phyloP scores from a whole-genome alignment of 2,113 vertebrate genomes.

The Motacilla tschutschensis region DNA sequence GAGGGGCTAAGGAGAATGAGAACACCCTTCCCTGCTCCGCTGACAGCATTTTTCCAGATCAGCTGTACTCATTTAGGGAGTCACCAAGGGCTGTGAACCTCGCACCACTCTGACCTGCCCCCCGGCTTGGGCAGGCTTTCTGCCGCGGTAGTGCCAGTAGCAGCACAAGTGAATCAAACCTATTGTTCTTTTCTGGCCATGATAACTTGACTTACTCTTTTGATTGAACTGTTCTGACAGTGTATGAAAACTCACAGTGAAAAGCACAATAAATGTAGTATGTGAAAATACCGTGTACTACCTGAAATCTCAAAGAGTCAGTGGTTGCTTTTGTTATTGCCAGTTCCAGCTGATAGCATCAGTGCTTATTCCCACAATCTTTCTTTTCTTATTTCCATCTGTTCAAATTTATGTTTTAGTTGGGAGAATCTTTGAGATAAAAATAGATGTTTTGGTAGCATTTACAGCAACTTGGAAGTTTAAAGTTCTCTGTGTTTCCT shows the following conservation, averaged over 20 bases:
- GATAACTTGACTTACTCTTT: conserved; percentile 50
- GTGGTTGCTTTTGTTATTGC: background rate
- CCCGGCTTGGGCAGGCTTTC: background rate
- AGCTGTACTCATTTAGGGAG: conserved; percentile 27
- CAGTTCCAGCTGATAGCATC: background rate
- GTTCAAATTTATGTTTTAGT: background rate
- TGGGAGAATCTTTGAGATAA: background rate
- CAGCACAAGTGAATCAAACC: conserved; percentile 49
- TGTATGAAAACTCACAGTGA: background rate
- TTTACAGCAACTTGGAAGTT: background rate
- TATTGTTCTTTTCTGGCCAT: conserved; percentile 46
- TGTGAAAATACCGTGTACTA: background rate
- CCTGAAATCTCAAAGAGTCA: background rate
- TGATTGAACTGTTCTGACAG: background rate
- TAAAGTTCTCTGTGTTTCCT: background rate
- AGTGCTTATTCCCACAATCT: background rate
- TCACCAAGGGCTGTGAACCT: conserved; percentile 25
- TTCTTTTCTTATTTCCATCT: conserved; percentile 9
- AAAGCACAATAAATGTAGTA: background rate
- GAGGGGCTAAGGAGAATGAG: conserved; percentile 2
- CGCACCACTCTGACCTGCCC: background rate
- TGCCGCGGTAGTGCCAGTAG: background rate
- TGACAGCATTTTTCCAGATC: conserved; percentile 17
- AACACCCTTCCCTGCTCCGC: background rate
- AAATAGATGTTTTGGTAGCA: background rate